Evolutionary conservation across 2,797 vertebrate genomes (phyloP), one percentile per base, ranked within the genome.

Genomic region (Halcyon smyrnensis): DNA sequence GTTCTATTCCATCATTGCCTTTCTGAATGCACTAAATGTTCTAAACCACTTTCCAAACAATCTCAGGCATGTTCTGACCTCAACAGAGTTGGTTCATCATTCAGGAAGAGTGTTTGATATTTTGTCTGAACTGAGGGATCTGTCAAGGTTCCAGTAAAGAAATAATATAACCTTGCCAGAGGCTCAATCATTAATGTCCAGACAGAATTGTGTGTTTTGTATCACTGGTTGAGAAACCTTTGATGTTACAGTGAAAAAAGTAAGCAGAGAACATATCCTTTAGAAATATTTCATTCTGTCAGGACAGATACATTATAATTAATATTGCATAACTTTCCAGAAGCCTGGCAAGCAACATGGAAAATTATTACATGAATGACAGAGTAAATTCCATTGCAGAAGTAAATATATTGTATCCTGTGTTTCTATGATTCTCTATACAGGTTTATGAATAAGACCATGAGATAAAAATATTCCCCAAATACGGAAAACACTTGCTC

Each of bases 191-290:
- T 87, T 90, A 69, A 34, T 37, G 32, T 92, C 69, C 74, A 43
- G 41, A 88, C 21, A 84, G 53, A 95, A 94, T 71, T 95, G 34
- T 65, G 21, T 75, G 17, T 17, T 92, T 94, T 89, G 25, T 60
- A 43, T 56, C 34, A 21, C 41, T 79, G 4, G 9, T 50, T 95
- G 75, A 79, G 39, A 93, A 84, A 94, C 16, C 30, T 89, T 68
- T 59, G 54, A 50, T 36, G 36, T 32, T 81, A 45, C 59, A 24
- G 11, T 67, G 65, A 28, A 64, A 64, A 95, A 90, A 80, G 24
- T 46, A 69, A 92, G 17, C 7, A 57, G 27, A 60, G 16, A 84
- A 12, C 25, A 41, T 11, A 43, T 65, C 2, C 15, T 77, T 64
- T 56, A 53, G 68, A 85, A 91, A 53, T 63, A 32, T 39, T 85